A percentile compares a stretch with the other conserved stretches of the same genome.
Conservation (phyloP, 2,888 invertebrate genomes). For the Apamea epomidion region DNA sequence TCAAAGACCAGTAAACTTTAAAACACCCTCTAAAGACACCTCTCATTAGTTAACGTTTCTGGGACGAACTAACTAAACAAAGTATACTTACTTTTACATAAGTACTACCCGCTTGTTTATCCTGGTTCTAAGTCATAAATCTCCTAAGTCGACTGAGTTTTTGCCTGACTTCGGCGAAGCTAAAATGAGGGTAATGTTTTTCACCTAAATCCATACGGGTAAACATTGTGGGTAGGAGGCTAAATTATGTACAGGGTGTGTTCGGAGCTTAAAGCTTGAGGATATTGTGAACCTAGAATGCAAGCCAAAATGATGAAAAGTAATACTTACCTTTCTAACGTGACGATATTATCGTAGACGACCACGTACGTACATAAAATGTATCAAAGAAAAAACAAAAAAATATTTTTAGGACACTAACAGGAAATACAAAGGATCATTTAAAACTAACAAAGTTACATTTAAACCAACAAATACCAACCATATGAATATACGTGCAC, state of each 20-base stretch:
- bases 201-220: conserved; percentile 50
- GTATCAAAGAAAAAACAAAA: neutral
- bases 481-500: no score
- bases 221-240: conserved; percentile 19
- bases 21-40: neutral
- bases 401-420: neutral
- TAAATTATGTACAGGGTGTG: conserved; percentile 44
- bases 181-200: conserved; percentile 62
- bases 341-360: no score
- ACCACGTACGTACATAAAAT: no score
- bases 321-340: neutral
- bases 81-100: neutral
- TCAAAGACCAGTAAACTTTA: neutral
- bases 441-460: no score
- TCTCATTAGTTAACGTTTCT: conserved; percentile 7
- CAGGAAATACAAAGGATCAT: no score
- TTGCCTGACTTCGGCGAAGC: conserved; percentile 63
- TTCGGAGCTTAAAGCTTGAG: conserved; percentile 9
- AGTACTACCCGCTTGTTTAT: conserved; percentile 47
- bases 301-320: neutral
- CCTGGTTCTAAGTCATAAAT: conserved; percentile 62
- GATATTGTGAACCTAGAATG: conserved; percentile 18
- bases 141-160: conserved; percentile 60
- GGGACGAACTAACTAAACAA: conserved; percentile 11
- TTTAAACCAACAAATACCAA: no score